These are phyloP conservation scores for Brachypterus glaber DNA, from an alignment of 2,888 invertebrate genomes.

Conservation along the genomic window DNA sequence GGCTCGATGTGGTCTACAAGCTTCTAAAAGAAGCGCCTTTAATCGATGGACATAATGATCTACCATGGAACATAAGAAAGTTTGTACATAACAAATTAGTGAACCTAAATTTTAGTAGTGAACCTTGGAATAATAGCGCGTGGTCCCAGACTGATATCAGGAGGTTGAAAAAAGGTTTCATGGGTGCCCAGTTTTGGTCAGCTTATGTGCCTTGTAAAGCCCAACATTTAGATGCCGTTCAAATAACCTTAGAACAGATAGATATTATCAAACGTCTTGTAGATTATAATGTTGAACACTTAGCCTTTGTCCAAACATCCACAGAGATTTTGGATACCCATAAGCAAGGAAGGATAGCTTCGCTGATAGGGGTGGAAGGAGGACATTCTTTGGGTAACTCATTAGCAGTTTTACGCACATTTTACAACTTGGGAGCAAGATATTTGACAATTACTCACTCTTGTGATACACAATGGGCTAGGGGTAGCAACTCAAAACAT, in stretches of 20 bases:
- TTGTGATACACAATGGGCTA: constrained; percentile 84
- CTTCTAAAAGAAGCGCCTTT: constrained; percentile 60
- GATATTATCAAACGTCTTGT: constrained; percentile 68
- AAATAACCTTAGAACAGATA: constrained; percentile 76
- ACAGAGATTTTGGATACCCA: constrained; percentile 64
- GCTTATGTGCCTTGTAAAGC: constrained; percentile 81
- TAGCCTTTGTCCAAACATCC: constrained; percentile 61
- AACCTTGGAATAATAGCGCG: constrained; percentile 76
- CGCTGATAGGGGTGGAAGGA: constrained; percentile 85
- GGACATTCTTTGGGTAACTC: constrained; percentile 89
- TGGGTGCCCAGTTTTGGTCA: constrained; percentile 89
- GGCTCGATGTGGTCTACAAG: constrained; percentile 52
- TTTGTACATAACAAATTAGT: constrained; percentile 75
- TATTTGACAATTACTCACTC: constrained; percentile 88
- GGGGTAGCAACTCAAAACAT: constrained; percentile 49
- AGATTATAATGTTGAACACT: constrained; percentile 65
- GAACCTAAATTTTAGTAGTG: constrained; percentile 58
- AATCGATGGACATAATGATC: constrained; percentile 76
- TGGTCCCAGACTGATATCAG: constrained; percentile 93
- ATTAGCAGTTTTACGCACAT: constrained; percentile 75
- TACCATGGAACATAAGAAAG: constrained; percentile 83
- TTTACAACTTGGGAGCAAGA: constrained; percentile 79
- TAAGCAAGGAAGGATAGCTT: constrained; percentile 69
- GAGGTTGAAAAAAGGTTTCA: constrained; percentile 67
- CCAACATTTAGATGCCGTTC: constrained; percentile 71